Percentiles rank a stretch among this genome's conserved stretches.
Conservation (phyloP, 2,888 invertebrate species). For the Epirrhoe tristata region DNA sequence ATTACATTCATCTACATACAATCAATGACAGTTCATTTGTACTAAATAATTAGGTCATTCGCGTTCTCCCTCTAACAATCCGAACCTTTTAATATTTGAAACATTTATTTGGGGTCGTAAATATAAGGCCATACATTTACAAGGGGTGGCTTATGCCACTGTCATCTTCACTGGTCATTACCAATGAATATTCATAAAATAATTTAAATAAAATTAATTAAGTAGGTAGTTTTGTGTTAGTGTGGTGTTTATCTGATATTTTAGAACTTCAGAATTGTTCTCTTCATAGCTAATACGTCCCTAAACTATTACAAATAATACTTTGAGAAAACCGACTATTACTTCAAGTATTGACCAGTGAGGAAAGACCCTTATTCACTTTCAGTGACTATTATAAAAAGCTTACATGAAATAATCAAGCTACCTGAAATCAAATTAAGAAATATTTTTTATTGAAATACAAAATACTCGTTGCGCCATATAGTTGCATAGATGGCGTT, state of each 20-base stretch:
- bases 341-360: slow-evolving; percentile 5
- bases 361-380: slow-evolving; percentile 11
- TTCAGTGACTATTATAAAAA: slow-evolving; percentile 8
- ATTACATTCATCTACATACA: background rate
- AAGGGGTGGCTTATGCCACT: slow-evolving; percentile 19
- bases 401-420: slow-evolving; percentile 1
- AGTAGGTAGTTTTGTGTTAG: no score
- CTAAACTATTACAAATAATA: background rate
- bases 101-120: slow-evolving; percentile 57
- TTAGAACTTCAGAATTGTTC: background rate
- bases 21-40: slow-evolving; percentile 43
- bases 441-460: background rate
- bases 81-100: slow-evolving; percentile 33
- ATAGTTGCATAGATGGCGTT: slow-evolving; percentile 9
- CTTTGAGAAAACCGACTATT: no score
- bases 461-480: slow-evolving; percentile 16
- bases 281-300: background rate
- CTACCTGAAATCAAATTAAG: slow-evolving; percentile 11
- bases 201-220: no score
- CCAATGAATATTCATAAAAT: background rate
- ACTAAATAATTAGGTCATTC: slow-evolving; percentile 44
- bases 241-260: background rate
- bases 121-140: slow-evolving; percentile 65
- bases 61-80: slow-evolving; percentile 28
- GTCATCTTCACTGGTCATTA: background rate